Conservation (phyloP, 2,113 vertebrate genomes). For the Mormyrus lacerda region DNA sequence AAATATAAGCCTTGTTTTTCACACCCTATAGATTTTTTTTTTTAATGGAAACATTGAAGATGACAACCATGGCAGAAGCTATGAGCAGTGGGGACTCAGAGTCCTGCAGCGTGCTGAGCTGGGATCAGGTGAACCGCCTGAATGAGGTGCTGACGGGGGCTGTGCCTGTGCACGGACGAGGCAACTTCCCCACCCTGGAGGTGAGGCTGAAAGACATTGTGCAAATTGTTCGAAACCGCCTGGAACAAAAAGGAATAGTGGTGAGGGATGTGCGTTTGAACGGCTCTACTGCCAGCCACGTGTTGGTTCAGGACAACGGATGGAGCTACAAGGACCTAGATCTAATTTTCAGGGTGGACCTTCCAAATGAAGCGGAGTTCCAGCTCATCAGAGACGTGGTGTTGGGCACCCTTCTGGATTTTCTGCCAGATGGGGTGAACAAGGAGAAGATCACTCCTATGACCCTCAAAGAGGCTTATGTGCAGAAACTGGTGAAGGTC, state of each 20-base stretch:
- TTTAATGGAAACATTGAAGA: not conserved
- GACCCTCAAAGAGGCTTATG: conserved; percentile 89
- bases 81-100: conserved; percentile 39
- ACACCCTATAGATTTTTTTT: not conserved
- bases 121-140: conserved; percentile 89
- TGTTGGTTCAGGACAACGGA: conserved; percentile 88
- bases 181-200: conserved; percentile 92
- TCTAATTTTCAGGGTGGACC: conserved; percentile 86
- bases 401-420: conserved; percentile 83
- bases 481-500: conserved; percentile 96
- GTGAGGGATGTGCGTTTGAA: conserved; percentile 86
- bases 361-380: conserved; percentile 77
- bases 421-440: conserved; percentile 87
- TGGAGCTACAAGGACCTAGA: conserved; percentile 96
- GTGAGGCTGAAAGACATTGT: conserved; percentile 88
- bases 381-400: conserved; percentile 87
- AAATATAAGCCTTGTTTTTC: conserved; percentile 2
- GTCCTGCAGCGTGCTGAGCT: conserved; percentile 76
- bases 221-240: conserved; percentile 69
- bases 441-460: conserved; percentile 85
- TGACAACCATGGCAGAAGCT: conserved; percentile 43
- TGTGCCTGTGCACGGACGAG: conserved; percentile 83
- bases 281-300: conserved; percentile 89
- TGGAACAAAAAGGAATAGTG: conserved; percentile 71
- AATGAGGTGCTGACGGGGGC: conserved; percentile 81